Base-by-base conservation (phyloP, 2,888 invertebrate genomes). In the Cataglyphis altisquamis region DNA sequence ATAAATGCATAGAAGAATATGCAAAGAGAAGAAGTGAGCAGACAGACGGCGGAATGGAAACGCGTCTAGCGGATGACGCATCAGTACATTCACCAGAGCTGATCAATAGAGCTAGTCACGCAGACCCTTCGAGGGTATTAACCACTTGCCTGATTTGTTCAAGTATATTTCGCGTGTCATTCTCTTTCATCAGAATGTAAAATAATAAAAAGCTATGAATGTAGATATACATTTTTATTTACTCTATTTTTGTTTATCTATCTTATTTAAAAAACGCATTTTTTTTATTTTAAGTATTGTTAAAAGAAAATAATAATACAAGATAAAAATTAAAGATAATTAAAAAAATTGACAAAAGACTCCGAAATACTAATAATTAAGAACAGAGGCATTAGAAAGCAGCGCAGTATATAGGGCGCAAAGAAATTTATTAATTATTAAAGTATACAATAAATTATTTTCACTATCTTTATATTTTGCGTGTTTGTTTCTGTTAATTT, bases 61-160 rank as follows among this genome's bases (percentile, higher is more conserved):
- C 39, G 48, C 60, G 72, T 78, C 60, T 48, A 36, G 21, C 21
- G 70, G 21, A 78, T 78, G 78, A 78, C 78, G 78, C 78, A 78
- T 78, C 72, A 45, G 60, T 78, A 67, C 60, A 25, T 78, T 78
- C 72, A 60, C 60, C 72, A 25, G 60, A 12, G 60, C 72, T 72
- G 60, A 78, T 78, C 78, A 60, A 78, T 78, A 78, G 72, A 72
- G 45, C 72, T 70, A 60, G 78, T 78, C 78, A 72, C 60, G 72
- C 78, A 78, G 70, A 68, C 70, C 29, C 39, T 45, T 70, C 41
- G 60, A 60, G 78, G 45, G 60, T 78, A 72, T 78, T 72, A 78
- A 45, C 72, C 57, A 70, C 57, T 64, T 21, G 64, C 8, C 45
- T 18, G 60, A 72, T 78, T 78, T 21, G 60, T 45, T 32, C 18